A percentile compares a stretch with the other conserved stretches of the same genome.
Evolutionary conservation across 2,797 vertebrate species (phyloP).

Genomic region (Hippocampus kuda): DNA sequence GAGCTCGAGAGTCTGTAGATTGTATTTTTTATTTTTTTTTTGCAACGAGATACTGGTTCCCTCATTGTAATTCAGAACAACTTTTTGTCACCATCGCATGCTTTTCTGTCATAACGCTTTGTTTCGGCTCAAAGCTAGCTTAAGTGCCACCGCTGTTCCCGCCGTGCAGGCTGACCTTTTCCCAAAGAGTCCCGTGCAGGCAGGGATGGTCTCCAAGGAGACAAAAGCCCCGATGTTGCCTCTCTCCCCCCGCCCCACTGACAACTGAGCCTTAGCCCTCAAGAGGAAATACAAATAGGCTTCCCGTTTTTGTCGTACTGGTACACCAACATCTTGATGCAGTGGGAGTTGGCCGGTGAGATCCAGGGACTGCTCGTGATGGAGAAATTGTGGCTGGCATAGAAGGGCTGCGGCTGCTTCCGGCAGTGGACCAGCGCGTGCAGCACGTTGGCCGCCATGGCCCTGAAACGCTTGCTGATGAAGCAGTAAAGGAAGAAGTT

Average conservation of each 20-base stretch:
- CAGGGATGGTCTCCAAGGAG: slow-evolving; percentile 39
- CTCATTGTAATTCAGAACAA: slow-evolving; percentile 11
- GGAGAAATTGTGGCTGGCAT: slow-evolving; percentile 92
- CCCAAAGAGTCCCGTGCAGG: slow-evolving; percentile 37
- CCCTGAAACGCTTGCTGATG: slow-evolving; percentile 93
- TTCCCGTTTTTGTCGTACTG: slow-evolving; percentile 94
- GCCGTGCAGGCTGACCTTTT: slow-evolving; percentile 49
- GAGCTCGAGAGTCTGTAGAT: slow-evolving; percentile 15
- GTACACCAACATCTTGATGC: slow-evolving; percentile 97
- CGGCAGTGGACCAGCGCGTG: slow-evolving; percentile 80
- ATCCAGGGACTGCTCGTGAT: slow-evolving; percentile 98
- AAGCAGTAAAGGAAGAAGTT: slow-evolving; percentile 99
- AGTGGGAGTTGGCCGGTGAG: slow-evolving; percentile 94
- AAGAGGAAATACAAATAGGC: slow-evolving; percentile 87
- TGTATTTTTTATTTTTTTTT: slow-evolving; percentile 27
- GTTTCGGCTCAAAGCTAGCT: slow-evolving; percentile 32
- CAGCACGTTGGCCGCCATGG: slow-evolving; percentile 84
- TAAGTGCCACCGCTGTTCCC: slow-evolving; percentile 27
- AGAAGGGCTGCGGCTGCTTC: slow-evolving; percentile 82
- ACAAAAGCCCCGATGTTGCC: slow-evolving; percentile 18
- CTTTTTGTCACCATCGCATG: neutral
- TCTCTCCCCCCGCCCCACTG: too few relatives aligned
- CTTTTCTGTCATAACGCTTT: slow-evolving; percentile 31
- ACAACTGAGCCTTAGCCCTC: slow-evolving; percentile 41
- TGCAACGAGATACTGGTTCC: slow-evolving; percentile 33